phyloP scores from a whole-genome alignment of 2,113 vertebrate species.

The Sylvietta virens region DNA sequence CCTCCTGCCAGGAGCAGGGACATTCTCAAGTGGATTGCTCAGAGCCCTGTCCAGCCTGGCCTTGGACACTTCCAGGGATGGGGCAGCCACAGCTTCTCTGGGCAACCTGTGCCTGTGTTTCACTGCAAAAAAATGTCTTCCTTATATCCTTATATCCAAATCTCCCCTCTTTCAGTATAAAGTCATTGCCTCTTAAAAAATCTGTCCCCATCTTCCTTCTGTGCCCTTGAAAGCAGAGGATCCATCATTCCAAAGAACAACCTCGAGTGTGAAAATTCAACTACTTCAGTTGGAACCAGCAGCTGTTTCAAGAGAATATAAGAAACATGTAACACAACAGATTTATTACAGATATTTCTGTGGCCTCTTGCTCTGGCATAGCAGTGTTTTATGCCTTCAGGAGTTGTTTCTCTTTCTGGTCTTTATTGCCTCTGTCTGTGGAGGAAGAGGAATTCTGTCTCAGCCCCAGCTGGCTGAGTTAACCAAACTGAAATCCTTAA shows the following conservation, averaged over 20 bases:
- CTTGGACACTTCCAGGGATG: neutral
- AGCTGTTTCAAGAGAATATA: neutral
- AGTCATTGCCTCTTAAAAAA: neutral
- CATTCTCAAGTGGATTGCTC: neutral
- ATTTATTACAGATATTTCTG: neutral
- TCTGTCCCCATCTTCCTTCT: neutral
- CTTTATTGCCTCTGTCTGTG: neutral
- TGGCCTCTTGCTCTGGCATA: neutral
- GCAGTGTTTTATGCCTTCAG: neutral
- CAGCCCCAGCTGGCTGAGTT: neutral
- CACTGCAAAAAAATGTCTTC: neutral
- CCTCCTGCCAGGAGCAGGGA: neutral
- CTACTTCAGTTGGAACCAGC: neutral
- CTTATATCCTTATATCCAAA: neutral
- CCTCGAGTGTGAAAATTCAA: neutral
- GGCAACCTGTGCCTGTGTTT: neutral
- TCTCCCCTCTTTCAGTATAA: neutral
- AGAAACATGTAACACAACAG: neutral
- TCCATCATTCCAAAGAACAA: neutral
- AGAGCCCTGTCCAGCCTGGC: neutral
- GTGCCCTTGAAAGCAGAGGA: neutral
- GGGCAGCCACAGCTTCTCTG: neutral
- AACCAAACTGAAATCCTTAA: neutral
- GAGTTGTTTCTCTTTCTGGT: neutral
- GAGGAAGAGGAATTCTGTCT: neutral